A percentile compares a stretch with the other conserved stretches of the same genome.
Conservation (phyloP, 2,797 vertebrate species). For the Manis crassicaudata region DNA sequence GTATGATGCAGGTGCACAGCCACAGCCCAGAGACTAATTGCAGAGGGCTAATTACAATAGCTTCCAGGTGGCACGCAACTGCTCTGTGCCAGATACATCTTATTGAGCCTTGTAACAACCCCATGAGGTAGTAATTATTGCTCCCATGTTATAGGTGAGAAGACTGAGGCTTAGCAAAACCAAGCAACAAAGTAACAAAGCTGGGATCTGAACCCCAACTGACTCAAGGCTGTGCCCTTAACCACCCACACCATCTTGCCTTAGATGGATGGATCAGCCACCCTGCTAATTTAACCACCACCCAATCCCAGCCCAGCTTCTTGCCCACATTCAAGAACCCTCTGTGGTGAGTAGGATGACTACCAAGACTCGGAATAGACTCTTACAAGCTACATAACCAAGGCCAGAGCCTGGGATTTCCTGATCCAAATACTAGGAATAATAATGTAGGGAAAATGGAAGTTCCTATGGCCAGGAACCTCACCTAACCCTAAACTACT, state of each 20-base stretch:
- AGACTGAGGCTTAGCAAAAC: constrained; percentile 62
- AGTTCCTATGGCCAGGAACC: too few relatives aligned
- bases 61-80: constrained; percentile 65
- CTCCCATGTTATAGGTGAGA: constrained; percentile 50
- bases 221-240: neutral
- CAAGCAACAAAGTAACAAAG: constrained; percentile 44
- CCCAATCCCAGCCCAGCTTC: neutral
- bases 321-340: neutral
- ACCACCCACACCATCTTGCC: neutral
- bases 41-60: constrained; percentile 30
- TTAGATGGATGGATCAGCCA: neutral
- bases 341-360: neutral
- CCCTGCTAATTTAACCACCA: constrained; percentile 15
- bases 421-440: constrained; percentile 28
- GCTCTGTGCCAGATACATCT: constrained; percentile 42
- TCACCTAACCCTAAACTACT: too few relatives aligned
- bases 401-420: neutral
- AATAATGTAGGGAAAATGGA: neutral
- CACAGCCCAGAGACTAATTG: constrained; percentile 49
- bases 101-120: constrained; percentile 41
- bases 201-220: constrained; percentile 43
- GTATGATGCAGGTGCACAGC: constrained; percentile 43
- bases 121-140: neutral
- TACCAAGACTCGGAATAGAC: neutral
- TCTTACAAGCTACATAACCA: neutral